phyloP scores from a whole-genome alignment of 2,113 vertebrate species.

The Miniopterus natalensis region DNA sequence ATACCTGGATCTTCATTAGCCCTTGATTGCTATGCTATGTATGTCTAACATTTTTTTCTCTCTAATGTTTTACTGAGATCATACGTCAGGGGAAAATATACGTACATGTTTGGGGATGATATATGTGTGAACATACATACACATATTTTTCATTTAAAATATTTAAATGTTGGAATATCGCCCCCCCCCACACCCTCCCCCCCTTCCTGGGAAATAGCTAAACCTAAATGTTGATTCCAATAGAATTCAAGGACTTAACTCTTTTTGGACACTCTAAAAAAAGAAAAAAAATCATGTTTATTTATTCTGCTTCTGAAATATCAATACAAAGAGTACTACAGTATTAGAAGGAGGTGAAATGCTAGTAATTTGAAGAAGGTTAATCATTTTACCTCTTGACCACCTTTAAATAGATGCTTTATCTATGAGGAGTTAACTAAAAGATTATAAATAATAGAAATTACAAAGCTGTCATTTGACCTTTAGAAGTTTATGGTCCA shows the following conservation, averaged over 20 bases:
- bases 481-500: not conserved
- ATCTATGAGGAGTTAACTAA: constrained; percentile 72
- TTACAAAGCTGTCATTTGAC: constrained; percentile 56
- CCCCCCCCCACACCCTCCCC: constrained; percentile 58
- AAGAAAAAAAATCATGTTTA: constrained; percentile 81
- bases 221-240: constrained; percentile 80
- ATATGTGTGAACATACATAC: constrained; percentile 43
- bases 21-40: constrained; percentile 93
- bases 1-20: constrained; percentile 95
- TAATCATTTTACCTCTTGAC: constrained; percentile 42
- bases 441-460: constrained; percentile 80
- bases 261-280: constrained; percentile 79
- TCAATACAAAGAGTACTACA: constrained; percentile 75
- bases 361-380: not conserved
- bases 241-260: constrained; percentile 79
- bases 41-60: constrained; percentile 90
- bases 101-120: constrained; percentile 13
- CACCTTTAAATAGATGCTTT: constrained; percentile 82
- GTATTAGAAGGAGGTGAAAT: constrained; percentile 70
- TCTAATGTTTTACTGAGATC: constrained; percentile 90
- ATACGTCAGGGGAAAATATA: constrained; percentile 82
- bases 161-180: constrained; percentile 58
- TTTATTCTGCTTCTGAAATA: constrained; percentile 85
- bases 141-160: constrained; percentile 74
- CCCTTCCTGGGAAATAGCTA: constrained; percentile 71